Evolutionary conservation across 2,113 vertebrate species (phyloP), one percentile per base, ranked within the genome.

Genomic region (Eidolon helvum): DNA sequence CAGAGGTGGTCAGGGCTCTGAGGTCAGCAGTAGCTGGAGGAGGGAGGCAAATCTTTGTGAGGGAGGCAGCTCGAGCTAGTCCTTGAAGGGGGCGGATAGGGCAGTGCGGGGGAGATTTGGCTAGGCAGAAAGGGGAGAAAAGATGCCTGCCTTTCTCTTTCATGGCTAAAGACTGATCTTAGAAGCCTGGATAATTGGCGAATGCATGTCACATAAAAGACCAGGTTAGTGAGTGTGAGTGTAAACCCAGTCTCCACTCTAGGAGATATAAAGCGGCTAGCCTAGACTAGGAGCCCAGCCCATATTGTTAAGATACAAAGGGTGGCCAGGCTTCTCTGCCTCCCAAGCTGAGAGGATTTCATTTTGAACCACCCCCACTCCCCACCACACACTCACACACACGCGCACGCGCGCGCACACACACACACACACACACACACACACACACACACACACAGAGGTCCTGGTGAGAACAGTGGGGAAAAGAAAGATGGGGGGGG

Each of bases 201-300:
- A 96, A 94, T 96, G 84, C 19, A 30, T 90, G 90, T 90, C 90
- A 90, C 92, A 94, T 94, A 96, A 96, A 97, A 96, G 94, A 96
- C 45, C 79, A 94, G 90, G 90, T 96, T 96, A 94, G 84, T 1
- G 45, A 92, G 84, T 90, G 87, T 85, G 95, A 90, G 92, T 28
- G 74, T 68, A 95, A 38, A 66, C 74, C 79, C 0, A 0, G 21
- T 78, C 92, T 71, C 69, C 79, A 95, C 65, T 89, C n/a, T 7
- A 33, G 84, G 79, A 91, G 87, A 66, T 68, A 87, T 43, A 91
- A 87, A 97, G 92, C 95, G 57, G 50, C 53, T 1, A 63, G 75
- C 68, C 53, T 50, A 74, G 94, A 77, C 66, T 57, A 53, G 40
- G 66, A 86, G 71, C 82, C 65, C 43, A 26, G 80, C 2, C 0